Evolutionary conservation across 2,888 invertebrate genomes (phyloP).

Genomic region (Machimus atricapillus): DNA sequence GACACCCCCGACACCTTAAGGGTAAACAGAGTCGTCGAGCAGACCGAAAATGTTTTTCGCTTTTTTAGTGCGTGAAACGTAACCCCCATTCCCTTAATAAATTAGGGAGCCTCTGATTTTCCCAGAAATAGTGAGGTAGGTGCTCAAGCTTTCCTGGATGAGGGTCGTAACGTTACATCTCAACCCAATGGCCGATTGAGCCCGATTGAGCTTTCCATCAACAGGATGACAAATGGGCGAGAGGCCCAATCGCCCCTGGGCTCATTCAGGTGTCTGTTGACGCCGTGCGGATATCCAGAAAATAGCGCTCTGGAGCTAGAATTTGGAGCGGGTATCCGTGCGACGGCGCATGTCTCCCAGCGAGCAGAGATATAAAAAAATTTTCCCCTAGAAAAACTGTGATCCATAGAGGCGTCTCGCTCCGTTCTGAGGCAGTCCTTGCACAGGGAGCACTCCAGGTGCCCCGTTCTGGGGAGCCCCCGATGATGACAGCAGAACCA

Average conservation of each 20-base stretch:
- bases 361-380: neutral
- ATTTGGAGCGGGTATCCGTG: neutral
- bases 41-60: neutral
- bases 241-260: neutral
- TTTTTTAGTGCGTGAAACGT: neutral
- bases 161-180: neutral
- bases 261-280: slow-evolving; percentile 33
- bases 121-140: neutral
- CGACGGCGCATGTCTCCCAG: neutral
- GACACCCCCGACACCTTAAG: neutral
- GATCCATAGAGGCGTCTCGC: neutral
- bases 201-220: slow-evolving; percentile 27
- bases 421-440: neutral
- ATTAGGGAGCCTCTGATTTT: neutral
- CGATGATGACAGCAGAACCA: neutral
- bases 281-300: slow-evolving; percentile 30
- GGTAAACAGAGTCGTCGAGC: neutral
- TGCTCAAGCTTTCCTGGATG: neutral
- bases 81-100: neutral
- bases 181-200: neutral
- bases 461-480: neutral
- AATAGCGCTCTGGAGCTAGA: neutral
- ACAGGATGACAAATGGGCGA: slow-evolving; percentile 20
- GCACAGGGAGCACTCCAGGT: neutral
- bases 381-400: neutral